Percentiles rank a stretch among this genome's conserved stretches.
Conservation (phyloP, 2,888 invertebrate genomes). For the Orgyia antiqua region DNA sequence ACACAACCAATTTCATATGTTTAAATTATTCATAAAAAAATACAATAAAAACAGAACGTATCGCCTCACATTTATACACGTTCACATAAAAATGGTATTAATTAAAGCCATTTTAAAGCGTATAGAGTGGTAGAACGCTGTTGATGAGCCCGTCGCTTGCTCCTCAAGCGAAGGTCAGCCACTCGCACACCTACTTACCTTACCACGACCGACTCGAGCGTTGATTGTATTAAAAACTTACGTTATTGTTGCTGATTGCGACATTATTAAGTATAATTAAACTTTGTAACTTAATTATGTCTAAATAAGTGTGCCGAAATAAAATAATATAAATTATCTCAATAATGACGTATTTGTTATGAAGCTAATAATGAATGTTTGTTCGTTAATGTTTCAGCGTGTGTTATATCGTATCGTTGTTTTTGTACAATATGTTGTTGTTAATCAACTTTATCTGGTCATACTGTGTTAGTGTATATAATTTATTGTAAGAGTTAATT, state of each 20-base stretch:
- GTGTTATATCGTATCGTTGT: slow-evolving; percentile 4
- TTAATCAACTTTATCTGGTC: slow-evolving; percentile 14
- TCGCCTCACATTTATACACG: slow-evolving; percentile 24
- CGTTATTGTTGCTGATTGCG: slow-evolving; percentile 19
- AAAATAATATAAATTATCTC: slow-evolving; percentile 3
- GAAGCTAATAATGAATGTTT: not conserved
- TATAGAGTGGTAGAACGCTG: slow-evolving; percentile 35
- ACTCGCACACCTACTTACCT: slow-evolving; percentile 45
- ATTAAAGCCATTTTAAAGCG: slow-evolving; percentile 41
- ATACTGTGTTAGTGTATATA: slow-evolving; percentile 3
- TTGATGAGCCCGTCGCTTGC: slow-evolving; percentile 60
- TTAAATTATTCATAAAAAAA: slow-evolving; percentile 20
- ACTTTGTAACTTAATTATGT: slow-evolving; percentile 3
- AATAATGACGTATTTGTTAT: slow-evolving; percentile 6
- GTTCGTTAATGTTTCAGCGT: slow-evolving; percentile 1
- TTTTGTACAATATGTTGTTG: slow-evolving; percentile 14
- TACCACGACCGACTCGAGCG: slow-evolving; percentile 29
- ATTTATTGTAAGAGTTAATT: too few relatives aligned
- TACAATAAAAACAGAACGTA: slow-evolving; percentile 20
- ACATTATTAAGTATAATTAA: slow-evolving; percentile 19
- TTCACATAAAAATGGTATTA: slow-evolving; percentile 37
- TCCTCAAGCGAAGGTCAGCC: slow-evolving; percentile 58
- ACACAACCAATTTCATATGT: slow-evolving; percentile 19
- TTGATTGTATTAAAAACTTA: slow-evolving; percentile 20
- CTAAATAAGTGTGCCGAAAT: slow-evolving; percentile 1